These are phyloP conservation scores for Amphipoea oculea DNA, from an alignment of 2,888 invertebrate species.

Conservation along the genomic window DNA sequence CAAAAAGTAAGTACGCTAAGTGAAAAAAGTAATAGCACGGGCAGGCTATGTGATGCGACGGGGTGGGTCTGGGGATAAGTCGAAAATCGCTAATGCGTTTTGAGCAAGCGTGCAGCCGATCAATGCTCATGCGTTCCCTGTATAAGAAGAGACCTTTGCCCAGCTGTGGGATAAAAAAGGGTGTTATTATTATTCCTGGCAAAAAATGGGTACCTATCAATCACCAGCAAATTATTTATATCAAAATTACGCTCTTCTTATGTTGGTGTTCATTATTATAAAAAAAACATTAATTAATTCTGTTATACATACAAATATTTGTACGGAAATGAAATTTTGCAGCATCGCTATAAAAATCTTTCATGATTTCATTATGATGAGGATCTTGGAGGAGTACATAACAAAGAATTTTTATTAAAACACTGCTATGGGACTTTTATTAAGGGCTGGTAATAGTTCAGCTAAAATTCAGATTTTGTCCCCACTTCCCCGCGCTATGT, in stretches of 20 bases:
- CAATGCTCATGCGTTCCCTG: not conserved
- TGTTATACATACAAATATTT: constrained; percentile 14
- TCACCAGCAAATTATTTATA: not conserved
- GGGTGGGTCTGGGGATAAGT: too few relatives aligned
- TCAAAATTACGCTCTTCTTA: not conserved
- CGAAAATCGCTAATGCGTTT: not conserved
- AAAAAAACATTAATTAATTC: not conserved
- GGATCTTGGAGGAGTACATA: constrained; percentile 17
- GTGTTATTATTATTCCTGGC: not conserved
- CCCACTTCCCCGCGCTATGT: too few relatives aligned
- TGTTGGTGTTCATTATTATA: not conserved
- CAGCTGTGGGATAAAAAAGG: too few relatives aligned
- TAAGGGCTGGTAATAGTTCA: too few relatives aligned
- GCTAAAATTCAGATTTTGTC: too few relatives aligned
- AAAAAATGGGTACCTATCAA: not conserved
- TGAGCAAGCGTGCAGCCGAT: not conserved
- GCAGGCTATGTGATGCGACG: too few relatives aligned
- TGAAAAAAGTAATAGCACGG: too few relatives aligned
- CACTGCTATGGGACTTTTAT: constrained; percentile 15
- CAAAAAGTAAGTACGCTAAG: too few relatives aligned
- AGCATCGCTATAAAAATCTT: constrained; percentile 1
- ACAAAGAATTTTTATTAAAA: constrained; percentile 38
- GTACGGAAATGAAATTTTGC: too few relatives aligned
- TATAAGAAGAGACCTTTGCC: not conserved
- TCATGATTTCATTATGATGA: constrained; percentile 8